Percentiles rank a stretch among this genome's conserved stretches.
Conservation (phyloP, 2,888 invertebrate species). For the Podotricha telesiphe region DNA sequence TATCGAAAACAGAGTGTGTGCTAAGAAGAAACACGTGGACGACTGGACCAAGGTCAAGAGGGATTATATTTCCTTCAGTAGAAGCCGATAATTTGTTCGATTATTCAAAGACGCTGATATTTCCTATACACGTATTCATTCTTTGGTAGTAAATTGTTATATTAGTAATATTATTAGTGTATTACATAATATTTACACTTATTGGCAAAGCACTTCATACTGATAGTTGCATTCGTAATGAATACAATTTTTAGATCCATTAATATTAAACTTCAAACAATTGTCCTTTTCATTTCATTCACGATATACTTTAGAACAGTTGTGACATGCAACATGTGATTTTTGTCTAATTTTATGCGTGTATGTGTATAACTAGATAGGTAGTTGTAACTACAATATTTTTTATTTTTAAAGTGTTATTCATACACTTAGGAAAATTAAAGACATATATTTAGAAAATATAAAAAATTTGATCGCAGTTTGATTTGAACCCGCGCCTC, state of each 20-base stretch:
- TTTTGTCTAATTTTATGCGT: too few relatives aligned
- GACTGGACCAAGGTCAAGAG: conserved; percentile 13
- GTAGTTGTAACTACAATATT: background rate
- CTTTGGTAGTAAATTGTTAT: background rate
- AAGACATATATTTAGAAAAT: too few relatives aligned
- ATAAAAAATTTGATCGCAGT: too few relatives aligned
- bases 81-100: conserved; percentile 2
- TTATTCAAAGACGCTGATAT: conserved; percentile 13
- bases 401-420: too few relatives aligned
- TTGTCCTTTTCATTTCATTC: too few relatives aligned
- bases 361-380: background rate
- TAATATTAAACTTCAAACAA: too few relatives aligned
- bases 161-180: background rate
- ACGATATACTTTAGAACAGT: too few relatives aligned
- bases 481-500: too few relatives aligned
- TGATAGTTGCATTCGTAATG: background rate
- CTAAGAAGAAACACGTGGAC: conserved; percentile 27
- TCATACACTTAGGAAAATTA: too few relatives aligned
- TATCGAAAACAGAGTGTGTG: conserved; percentile 9
- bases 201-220: background rate
- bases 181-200: background rate
- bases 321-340: too few relatives aligned
- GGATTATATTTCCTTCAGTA: conserved; percentile 24
- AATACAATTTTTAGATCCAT: background rate
- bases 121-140: background rate